Conservation (phyloP, 2,888 invertebrate genomes). For the Eucriotettix oculatus region DNA sequence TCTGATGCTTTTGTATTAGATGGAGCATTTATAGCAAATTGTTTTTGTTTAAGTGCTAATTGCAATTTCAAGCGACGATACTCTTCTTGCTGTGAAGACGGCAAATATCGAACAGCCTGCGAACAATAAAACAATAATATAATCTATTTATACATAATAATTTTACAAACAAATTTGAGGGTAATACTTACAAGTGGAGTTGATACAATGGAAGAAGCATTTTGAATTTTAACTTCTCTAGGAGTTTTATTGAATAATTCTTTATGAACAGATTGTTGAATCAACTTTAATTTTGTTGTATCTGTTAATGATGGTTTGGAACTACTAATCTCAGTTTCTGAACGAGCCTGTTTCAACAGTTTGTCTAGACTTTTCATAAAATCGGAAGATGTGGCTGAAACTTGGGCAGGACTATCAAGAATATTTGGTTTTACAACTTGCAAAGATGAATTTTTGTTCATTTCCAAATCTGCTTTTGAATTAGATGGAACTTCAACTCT, state of each 20-base stretch:
- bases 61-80: constrained; percentile 26
- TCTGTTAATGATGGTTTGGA: background rate
- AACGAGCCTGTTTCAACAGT: constrained; percentile 22
- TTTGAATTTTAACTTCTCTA: background rate
- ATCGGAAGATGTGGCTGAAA: constrained; percentile 17
- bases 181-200: constrained; percentile 16
- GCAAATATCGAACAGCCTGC: constrained; percentile 26
- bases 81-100: constrained; percentile 26
- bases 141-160: background rate
- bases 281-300: no score
- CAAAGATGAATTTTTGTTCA: background rate
- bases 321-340: constrained; percentile 20
- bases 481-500: background rate
- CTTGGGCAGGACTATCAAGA: background rate
- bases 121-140: constrained; percentile 9
- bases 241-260: no score
- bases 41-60: constrained; percentile 22
- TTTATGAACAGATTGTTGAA: no score
- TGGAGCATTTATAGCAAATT: constrained; percentile 7
- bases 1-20: background rate
- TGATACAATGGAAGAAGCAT: constrained; percentile 7
- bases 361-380: constrained; percentile 24
- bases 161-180: background rate
- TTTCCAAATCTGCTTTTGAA: background rate
- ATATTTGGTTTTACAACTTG: background rate